Percentiles rank a stretch among this genome's conserved stretches.
Evolutionary conservation across 1,140 invertebrate genomes (phyloP).

Genomic region (Hypothenemus hampei): DNA sequence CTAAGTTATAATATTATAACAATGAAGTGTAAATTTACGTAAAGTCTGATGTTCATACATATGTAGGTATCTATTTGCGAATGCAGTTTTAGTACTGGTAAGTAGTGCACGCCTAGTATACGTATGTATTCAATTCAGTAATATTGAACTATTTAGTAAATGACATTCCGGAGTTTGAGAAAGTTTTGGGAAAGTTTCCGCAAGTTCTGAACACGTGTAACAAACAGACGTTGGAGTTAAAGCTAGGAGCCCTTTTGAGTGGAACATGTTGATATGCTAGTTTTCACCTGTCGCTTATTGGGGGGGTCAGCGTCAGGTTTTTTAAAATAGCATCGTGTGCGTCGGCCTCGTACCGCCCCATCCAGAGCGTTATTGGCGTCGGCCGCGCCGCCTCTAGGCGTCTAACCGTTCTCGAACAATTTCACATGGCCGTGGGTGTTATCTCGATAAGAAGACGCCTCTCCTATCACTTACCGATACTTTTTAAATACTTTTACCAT

Average conservation of each 20-base stretch:
- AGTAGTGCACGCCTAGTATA: too few relatives aligned
- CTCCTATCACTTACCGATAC: conserved; percentile 32
- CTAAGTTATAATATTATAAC: too few relatives aligned
- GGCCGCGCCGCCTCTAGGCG: conserved; percentile 37
- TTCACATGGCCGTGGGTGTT: conserved; percentile 36
- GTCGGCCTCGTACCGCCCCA: conserved; percentile 37
- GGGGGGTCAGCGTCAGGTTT: conserved; percentile 37
- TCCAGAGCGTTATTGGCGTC: conserved; percentile 42
- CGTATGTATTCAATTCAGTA: conserved; percentile 24
- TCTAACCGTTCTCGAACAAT: conserved; percentile 31
- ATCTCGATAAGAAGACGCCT: conserved; percentile 37
- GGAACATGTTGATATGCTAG: conserved; percentile 28
- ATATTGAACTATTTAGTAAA: conserved; percentile 30
- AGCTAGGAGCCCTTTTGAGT: conserved; percentile 26
- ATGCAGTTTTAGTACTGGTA: too few relatives aligned
- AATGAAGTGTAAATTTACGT: conserved; percentile 16
- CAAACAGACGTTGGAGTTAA: conserved; percentile 25
- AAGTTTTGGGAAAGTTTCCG: conserved; percentile 19
- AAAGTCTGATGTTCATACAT: neutral
- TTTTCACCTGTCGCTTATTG: conserved; percentile 36
- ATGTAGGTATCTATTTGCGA: conserved; percentile 19
- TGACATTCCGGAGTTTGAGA: conserved; percentile 23
- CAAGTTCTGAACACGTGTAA: conserved; percentile 28
- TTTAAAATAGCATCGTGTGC: conserved; percentile 34
- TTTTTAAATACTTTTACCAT: conserved; percentile 28